phyloP scores from a whole-genome alignment of 2,888 invertebrate species.

The Nezara viridula region DNA sequence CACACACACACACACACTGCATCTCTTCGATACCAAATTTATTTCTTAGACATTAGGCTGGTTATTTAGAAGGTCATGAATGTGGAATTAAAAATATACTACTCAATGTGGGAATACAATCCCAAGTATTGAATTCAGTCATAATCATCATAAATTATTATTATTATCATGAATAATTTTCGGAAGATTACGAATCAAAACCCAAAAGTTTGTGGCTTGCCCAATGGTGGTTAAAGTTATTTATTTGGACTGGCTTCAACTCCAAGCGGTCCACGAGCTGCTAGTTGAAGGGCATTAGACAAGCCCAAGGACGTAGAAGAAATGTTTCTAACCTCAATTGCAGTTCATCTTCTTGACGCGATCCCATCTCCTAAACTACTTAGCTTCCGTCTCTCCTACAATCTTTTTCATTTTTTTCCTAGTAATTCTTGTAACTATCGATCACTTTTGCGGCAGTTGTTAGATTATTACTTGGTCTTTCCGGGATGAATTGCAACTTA shows the following conservation, averaged over 20 bases:
- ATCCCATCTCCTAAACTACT: slow-evolving; percentile 19
- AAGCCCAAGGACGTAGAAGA: slow-evolving; percentile 53
- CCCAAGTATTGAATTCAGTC: too few relatives aligned
- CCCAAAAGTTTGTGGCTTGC: neutral
- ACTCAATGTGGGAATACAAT: too few relatives aligned
- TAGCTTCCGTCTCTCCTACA: neutral
- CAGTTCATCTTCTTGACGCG: slow-evolving; percentile 44
- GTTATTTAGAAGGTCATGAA: too few relatives aligned
- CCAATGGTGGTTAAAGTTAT: neutral
- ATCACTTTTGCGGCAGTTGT: neutral
- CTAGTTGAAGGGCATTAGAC: slow-evolving; percentile 32
- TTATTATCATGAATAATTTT: too few relatives aligned
- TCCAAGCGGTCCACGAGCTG: neutral
- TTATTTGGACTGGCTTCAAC: neutral
- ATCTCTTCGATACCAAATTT: too few relatives aligned
- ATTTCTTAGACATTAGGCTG: too few relatives aligned
- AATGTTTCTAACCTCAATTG: slow-evolving; percentile 43
- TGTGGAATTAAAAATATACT: too few relatives aligned
- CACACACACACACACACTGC: too few relatives aligned
- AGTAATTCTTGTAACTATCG: neutral
- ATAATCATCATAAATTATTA: too few relatives aligned
- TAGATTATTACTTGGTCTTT: too few relatives aligned
- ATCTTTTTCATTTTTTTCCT: neutral
- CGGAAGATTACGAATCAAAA: neutral
- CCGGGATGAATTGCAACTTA: too few relatives aligned